Evolutionary conservation across 2,888 invertebrate genomes (phyloP), one percentile per base, ranked within the genome.

Genomic region (Ptycholaimellus sp.): DNA sequence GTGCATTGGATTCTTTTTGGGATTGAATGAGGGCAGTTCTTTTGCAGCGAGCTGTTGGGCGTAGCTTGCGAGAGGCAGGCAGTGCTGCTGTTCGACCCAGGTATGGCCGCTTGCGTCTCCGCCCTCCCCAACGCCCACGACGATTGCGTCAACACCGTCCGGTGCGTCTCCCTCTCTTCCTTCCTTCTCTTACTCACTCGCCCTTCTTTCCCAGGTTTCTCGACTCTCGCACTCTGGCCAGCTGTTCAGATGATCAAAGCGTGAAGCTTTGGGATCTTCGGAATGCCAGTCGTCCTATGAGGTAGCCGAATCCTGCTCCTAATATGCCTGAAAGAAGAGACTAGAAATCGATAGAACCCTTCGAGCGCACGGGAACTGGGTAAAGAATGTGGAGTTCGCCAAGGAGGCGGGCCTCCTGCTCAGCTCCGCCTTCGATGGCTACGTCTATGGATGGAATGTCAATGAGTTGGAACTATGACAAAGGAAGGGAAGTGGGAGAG

Each of bases 231-330:
- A 71, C 75, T 60, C 83, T 87, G 64, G 83, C 82, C 0, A 81
- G 83, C 1, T 83, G 85, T 56, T 83, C 83, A 1, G 85, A 87
- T 58, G 85, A 87, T 58, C 76, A 74, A 14, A 81, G 81, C 3
- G 79, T 87, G 33, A 80, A 79, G 23, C 58, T 85, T 33, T 87
- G 85, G 85, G 85, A 87, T 59, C 71, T 76, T n/a, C 68, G 87
- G 37, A n/a, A n/a, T n/a, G n/a, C n/a, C n/a, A n/a, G n/a, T n/a
- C n/a, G n/a, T n/a, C n/a, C n/a, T n/a, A n/a, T n/a, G n/a, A n/a
- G n/a, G n/a, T n/a, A n/a, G n/a, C n/a, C n/a, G n/a, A n/a, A n/a
- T n/a, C n/a, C n/a, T n/a, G n/a, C n/a, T n/a, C n/a, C n/a, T n/a
- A n/a, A n/a, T n/a, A n/a, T n/a, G n/a, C n/a, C n/a, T n/a, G n/a